Evolutionary conservation across 30 jellyfish, hydroid and myxozoan genomes (phyloP), one percentile per base, ranked within the genome.

Genomic region (Pelagia noctiluca): DNA sequence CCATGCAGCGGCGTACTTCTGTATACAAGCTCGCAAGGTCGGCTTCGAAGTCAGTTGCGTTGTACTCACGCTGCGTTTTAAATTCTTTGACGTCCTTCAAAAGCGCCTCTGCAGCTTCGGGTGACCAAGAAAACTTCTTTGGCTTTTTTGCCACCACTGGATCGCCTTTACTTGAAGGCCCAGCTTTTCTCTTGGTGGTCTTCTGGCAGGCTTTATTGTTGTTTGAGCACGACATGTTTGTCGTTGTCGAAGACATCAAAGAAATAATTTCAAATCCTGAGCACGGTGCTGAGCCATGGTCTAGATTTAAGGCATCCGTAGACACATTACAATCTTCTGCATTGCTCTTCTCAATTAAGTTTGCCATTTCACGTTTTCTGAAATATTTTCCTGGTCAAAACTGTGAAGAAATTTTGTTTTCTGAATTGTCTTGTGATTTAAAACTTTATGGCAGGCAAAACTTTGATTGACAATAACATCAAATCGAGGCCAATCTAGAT

Each of bases 211-310:
- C n/a, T n/a, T n/a, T n/a, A n/a, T n/a, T 60, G 72, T 26, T 60
- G 30, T 60, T 60, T 8, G 57, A 16, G 16, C 8, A 16, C 57
- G 8, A 16, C 23, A 5, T 60, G 11, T 8, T 60, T 60, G 72
- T 4, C 8, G 30, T 60, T n/a, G 8, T 60, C 72, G 72, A 22
- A n/a, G 72, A 26, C 8, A 26, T 60, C 35, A 26, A 8, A 60
- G 72, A 4, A n/a, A 48, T 48, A 11, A n/a, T n/a, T 11, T 48
- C 18, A 11, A n/a, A n/a, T n/a, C n/a, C n/a, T n/a, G n/a, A n/a
- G n/a, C n/a, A n/a, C n/a, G n/a, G n/a, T n/a, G 72, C 72, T 60
- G 72, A 60, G 72, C 72, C 72, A 4, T 60, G 72, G 72, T n/a
- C 35, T 60, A 4, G 23, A 60, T 60, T 60, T 60, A 24, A 24